Evolutionary conservation across 2,113 vertebrate genomes (phyloP), one percentile per base, ranked within the genome.

Genomic region (Promerops cafer): DNA sequence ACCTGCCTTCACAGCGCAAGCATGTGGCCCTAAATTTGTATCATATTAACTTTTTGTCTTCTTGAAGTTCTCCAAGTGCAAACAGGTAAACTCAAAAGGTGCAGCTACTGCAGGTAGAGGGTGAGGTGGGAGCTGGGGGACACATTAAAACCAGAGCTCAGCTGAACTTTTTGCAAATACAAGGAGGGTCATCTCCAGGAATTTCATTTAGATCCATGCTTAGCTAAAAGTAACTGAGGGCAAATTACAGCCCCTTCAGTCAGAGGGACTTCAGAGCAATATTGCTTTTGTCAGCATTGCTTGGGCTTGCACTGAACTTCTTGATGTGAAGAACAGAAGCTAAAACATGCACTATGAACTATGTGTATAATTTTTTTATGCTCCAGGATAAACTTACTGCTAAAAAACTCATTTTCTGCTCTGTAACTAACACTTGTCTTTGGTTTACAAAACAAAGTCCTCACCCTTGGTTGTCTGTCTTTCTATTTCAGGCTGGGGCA

Each of bases 361-460:
- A 8, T 22, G 22, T 31, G 12, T 18, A 1, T 22, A 15, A 28
- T 16, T 11, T 26, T 54, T 59, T 81, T 18, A 83, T 9, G 39
- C 60, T 89, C 45, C 64, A 78, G 71, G 59, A 77, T 1, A 94
- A 56, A 69, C 16, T 35, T 35, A 20, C 53, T 82, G 49, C 42
- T 87, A 75, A 76, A 90, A 7, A 74, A 39, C 30, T 49, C 18
- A 45, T 90, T 85, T 52, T 54, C 53, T 1, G 4, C 79, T 84
- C 23, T 35, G 47, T 56, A 85, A 44, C 77, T 19, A 88, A 69
- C 69, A 16, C 27, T 93, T 70, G 19, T 7, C 57, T 80, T 60
- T 50, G 75, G 81, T 96, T 92, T 89, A 57, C 86, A 84, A 78
- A 95, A 84, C 50, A 90, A 59, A 70, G n/a, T 31, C 74, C 82